phyloP scores from a whole-genome alignment of 1,140 invertebrate genomes.

The Heliconius eleuchia region DNA sequence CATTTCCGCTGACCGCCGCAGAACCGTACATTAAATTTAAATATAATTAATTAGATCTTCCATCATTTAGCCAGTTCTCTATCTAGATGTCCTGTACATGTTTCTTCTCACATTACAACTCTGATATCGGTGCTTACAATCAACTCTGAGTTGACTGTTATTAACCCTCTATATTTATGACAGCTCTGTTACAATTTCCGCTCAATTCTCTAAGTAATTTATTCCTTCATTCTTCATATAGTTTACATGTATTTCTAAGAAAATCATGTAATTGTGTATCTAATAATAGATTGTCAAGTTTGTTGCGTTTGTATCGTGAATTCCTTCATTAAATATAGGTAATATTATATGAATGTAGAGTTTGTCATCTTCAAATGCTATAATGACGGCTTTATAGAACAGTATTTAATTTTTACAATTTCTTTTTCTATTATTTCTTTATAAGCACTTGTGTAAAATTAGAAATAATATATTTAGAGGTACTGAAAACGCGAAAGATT shows the following conservation, averaged over 20 bases:
- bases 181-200: slow-evolving; percentile 43
- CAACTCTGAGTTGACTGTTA: slow-evolving; percentile 50
- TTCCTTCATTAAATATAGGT: not conserved
- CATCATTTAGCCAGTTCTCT: slow-evolving; percentile 14
- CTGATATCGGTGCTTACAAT: slow-evolving; percentile 40
- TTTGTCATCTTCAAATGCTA: too few relatives aligned
- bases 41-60: slow-evolving; percentile 20
- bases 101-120: slow-evolving; percentile 40
- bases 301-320: not conserved
- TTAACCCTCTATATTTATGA: slow-evolving; percentile 52
- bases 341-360: too few relatives aligned
- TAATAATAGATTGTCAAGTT: slow-evolving; percentile 19
- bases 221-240: slow-evolving; percentile 44
- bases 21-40: slow-evolving; percentile 15
- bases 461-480: too few relatives aligned
- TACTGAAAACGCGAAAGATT: too few relatives aligned
- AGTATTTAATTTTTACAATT: too few relatives aligned
- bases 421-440: too few relatives aligned
- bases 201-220: slow-evolving; percentile 49
- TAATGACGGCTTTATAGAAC: too few relatives aligned
- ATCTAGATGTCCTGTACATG: slow-evolving; percentile 20
- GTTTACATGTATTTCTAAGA: slow-evolving; percentile 28
- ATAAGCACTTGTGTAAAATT: too few relatives aligned
- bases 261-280: slow-evolving; percentile 19
- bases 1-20: slow-evolving; percentile 14